Evolutionary conservation across 1,140 invertebrate species (phyloP).

Genomic region (Chrysomallon squamiferum): DNA sequence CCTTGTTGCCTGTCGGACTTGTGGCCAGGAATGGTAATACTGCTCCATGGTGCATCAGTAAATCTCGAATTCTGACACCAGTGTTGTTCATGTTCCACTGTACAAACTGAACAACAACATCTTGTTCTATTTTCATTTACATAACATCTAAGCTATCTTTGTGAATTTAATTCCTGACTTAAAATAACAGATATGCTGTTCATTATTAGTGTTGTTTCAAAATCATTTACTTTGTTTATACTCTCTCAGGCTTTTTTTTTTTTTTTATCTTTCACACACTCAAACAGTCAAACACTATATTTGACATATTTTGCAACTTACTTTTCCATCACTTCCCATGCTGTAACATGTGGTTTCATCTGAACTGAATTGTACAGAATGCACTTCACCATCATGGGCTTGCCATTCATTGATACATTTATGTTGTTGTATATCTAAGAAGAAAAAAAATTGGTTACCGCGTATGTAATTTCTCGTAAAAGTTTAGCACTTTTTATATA

Average conservation of each 20-base stretch:
- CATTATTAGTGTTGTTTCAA: no score
- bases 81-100: slow-evolving; percentile 69
- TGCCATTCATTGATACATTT: slow-evolving; percentile 69
- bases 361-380: slow-evolving; percentile 67
- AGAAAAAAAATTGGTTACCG: not conserved
- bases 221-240: no score
- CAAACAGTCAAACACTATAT: no score
- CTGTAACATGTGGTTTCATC: slow-evolving; percentile 70
- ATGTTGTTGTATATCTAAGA: slow-evolving; percentile 62
- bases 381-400: slow-evolving; percentile 67
- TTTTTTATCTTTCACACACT: no score
- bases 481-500: no score
- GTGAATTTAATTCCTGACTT: no score
- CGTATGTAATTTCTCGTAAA: no score
- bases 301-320: no score
- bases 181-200: no score
- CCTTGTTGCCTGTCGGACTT: slow-evolving; percentile 31
- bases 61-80: slow-evolving; percentile 65
- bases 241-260: no score
- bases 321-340: slow-evolving; percentile 68
- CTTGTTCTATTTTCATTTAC: no score
- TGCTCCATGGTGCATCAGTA: slow-evolving; percentile 53
- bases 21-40: slow-evolving; percentile 40
- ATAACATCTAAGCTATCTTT: no score
- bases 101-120: slow-evolving; percentile 63